These are phyloP conservation scores for Eutolmus rufibarbis DNA, from an alignment of 2,888 invertebrate species.

Conservation along the genomic window DNA sequence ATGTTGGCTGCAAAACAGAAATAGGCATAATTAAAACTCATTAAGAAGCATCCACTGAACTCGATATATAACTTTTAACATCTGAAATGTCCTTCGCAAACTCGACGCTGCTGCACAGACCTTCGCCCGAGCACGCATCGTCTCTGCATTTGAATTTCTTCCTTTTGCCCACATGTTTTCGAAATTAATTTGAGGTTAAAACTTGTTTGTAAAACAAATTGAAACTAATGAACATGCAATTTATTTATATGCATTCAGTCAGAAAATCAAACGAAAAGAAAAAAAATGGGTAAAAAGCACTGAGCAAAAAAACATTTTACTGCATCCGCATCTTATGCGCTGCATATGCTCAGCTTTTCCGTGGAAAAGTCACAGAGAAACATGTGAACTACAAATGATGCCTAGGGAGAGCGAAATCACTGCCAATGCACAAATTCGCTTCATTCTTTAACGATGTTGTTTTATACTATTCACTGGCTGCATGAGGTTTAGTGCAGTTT, in stretches of 20 bases:
- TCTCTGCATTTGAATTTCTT: neutral
- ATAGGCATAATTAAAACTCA: neutral
- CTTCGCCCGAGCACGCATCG: neutral
- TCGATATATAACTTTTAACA: neutral
- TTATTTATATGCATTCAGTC: neutral
- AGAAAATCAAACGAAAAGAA: neutral
- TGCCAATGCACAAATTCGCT: neutral
- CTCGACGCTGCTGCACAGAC: neutral
- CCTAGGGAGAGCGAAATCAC: neutral
- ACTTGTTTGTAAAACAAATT: neutral
- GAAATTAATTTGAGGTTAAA: neutral
- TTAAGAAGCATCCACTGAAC: neutral
- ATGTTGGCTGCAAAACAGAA: neutral
- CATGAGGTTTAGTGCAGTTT: neutral
- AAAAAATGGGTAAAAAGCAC: neutral
- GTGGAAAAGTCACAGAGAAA: neutral
- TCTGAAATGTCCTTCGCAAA: neutral
- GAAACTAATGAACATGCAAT: neutral
- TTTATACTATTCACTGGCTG: neutral
- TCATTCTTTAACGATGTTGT: neutral
- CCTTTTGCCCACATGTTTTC: neutral
- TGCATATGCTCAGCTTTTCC: neutral
- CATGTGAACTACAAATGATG: neutral
- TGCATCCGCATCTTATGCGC: neutral
- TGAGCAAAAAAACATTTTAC: neutral